Evolutionary conservation across 1,140 invertebrate species (phyloP).

Genomic region (Halictus rubicundus): DNA sequence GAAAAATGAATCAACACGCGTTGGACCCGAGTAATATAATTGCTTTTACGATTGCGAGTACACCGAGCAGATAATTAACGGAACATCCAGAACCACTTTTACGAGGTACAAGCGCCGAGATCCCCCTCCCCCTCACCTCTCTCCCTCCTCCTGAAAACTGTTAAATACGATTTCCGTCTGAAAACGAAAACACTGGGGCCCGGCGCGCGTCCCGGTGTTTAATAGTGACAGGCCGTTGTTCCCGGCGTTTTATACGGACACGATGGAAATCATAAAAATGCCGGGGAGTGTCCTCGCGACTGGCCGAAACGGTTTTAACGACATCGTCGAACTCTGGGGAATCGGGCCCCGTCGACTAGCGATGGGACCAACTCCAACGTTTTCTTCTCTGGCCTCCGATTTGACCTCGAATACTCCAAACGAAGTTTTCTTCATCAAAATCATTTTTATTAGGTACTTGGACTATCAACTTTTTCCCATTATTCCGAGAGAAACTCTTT

Average conservation of each 20-base stretch:
- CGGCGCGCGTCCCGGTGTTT: background rate
- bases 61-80: slow-evolving; percentile 13
- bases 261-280: slow-evolving; percentile 44
- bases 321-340: slow-evolving; percentile 13
- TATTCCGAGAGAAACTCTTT: background rate
- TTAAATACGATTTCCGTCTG: slow-evolving; percentile 29
- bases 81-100: slow-evolving; percentile 20
- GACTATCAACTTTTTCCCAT: background rate
- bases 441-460: background rate
- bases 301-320: slow-evolving; percentile 33
- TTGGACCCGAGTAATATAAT: background rate
- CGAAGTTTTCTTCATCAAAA: too few relatives aligned
- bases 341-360: background rate
- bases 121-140: background rate
- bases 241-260: slow-evolving; percentile 14
- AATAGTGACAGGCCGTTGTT: slow-evolving; percentile 21
- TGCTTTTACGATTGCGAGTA: background rate
- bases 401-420: background rate
- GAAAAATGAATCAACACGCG: background rate
- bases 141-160: background rate
- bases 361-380: background rate
- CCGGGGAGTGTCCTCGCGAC: background rate
- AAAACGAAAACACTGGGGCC: background rate
- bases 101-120: background rate
- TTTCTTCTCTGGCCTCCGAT: background rate